Percentiles rank a stretch among this genome's conserved stretches.
Evolutionary conservation across 2,888 invertebrate genomes (phyloP).

Genomic region (Temnothorax rugatulus): DNA sequence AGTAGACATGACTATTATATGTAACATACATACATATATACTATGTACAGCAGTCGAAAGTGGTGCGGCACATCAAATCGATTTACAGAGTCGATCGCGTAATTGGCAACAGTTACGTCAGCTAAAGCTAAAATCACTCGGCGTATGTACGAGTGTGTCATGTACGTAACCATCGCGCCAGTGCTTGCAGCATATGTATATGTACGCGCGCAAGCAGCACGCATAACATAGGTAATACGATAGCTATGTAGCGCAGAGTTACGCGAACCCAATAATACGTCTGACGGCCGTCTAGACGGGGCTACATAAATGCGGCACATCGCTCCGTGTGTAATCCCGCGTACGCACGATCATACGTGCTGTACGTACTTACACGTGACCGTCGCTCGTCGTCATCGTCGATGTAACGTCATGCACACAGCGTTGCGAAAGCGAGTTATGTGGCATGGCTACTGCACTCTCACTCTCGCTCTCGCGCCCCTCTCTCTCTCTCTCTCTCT

Average conservation of each 20-base stretch:
- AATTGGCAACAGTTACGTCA: conserved; percentile 80
- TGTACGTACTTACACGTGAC: conserved; percentile 41
- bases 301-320: conserved; percentile 65
- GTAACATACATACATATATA: background rate
- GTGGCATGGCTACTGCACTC: conserved; percentile 8
- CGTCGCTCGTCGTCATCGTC: conserved; percentile 12
- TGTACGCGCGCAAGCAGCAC: conserved; percentile 31
- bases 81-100: conserved; percentile 70
- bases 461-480: background rate
- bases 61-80: conserved; percentile 67
- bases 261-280: conserved; percentile 84
- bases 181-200: background rate
- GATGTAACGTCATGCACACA: conserved; percentile 34
- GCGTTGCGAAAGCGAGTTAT: conserved; percentile 29
- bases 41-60: conserved; percentile 44
- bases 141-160: conserved; percentile 27
- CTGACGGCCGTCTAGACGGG: conserved; percentile 84
- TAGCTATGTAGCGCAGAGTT: conserved; percentile 79
- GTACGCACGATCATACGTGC: conserved; percentile 55
- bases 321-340: conserved; percentile 70
- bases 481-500: background rate
- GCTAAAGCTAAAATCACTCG: conserved; percentile 64
- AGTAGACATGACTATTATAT: conserved; percentile 37
- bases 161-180: conserved; percentile 8
- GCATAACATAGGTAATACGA: conserved; percentile 72